Evolutionary conservation across 2,888 invertebrate genomes (phyloP).

Genomic region (Tenodera sinensis): DNA sequence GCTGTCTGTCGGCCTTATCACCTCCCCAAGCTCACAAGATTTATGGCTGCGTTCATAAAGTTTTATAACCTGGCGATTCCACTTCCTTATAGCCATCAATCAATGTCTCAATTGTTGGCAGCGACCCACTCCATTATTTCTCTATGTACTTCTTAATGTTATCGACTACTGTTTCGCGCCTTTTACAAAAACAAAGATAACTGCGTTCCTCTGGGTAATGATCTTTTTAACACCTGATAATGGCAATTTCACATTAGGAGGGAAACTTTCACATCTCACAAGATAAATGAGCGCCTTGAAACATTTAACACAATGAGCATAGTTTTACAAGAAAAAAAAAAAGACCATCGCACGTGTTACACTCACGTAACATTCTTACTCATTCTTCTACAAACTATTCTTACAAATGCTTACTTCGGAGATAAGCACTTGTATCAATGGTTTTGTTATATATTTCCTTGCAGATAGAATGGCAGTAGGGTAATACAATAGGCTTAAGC

Average conservation of each 20-base stretch:
- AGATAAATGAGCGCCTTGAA: no score
- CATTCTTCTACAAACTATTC: no score
- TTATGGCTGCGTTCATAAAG: background rate
- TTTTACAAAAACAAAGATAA: background rate
- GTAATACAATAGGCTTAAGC: no score
- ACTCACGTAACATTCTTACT: no score
- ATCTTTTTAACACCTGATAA: background rate
- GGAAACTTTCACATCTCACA: background rate
- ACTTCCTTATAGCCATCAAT: conserved; percentile 2
- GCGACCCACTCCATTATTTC: background rate
- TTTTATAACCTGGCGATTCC: conserved; percentile 2
- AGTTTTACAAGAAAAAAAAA: no score
- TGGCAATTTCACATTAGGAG: background rate
- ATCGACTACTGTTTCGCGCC: background rate
- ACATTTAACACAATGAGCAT: no score
- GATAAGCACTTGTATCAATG: no score
- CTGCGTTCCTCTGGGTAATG: background rate
- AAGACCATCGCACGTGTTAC: no score
- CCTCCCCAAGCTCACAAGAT: background rate
- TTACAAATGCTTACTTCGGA: no score
- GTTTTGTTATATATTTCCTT: no score
- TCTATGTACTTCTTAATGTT: background rate
- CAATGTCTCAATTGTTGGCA: background rate
- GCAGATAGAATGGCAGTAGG: no score
- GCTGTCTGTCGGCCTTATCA: background rate